Evolutionary conservation across 2,113 vertebrate genomes (phyloP), one percentile per base, ranked within the genome.

Genomic region (Sapayoa aenigma): DNA sequence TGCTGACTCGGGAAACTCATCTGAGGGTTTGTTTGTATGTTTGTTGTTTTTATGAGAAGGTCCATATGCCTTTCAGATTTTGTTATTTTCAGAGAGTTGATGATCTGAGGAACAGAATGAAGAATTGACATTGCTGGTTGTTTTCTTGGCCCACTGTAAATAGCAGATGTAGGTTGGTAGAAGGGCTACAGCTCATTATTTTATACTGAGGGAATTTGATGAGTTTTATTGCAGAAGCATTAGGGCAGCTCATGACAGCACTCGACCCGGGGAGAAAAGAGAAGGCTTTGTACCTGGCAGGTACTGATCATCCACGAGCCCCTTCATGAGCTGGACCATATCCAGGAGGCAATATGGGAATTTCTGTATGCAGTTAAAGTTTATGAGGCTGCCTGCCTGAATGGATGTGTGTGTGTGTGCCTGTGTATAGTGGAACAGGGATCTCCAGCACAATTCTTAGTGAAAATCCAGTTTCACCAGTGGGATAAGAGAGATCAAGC

Each of bases 21-120:
- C 69, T 90, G 86, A 87, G 77, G 83, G 82, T 93, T 92, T 96
- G 94, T 96, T 96, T 95, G 92, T 78, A 69, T 95, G 78, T 96
- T 96, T 96, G 95, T 95, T 96, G 87, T 88, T 96, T 96, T 96
- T 94, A 96, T 95, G 93, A 95, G 93, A 87, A 84, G 83, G 90
- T 90, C 95, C 95, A 97, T 96, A 95, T 96, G 95, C 92, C 88
- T 95, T 79, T 97, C 92, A 81, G 83, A 75, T 95, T 96, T 78
- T 93, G 92, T 95, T 96, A 89, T 96, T 90, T 92, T 78, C 93
- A 90, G 83, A 46, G 91, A 89, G 69, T 1, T 93, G 95, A 93
- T 92, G 95, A 95, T 95, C 95, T 94, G 95, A 92, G 86, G 95
- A 93, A 89, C 80, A 66, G 77, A 94, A 87, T 76, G 91, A 89